These are phyloP conservation scores for Etheostoma nigrum DNA, from an alignment of 2,797 vertebrate species.

Conservation along the genomic window DNA sequence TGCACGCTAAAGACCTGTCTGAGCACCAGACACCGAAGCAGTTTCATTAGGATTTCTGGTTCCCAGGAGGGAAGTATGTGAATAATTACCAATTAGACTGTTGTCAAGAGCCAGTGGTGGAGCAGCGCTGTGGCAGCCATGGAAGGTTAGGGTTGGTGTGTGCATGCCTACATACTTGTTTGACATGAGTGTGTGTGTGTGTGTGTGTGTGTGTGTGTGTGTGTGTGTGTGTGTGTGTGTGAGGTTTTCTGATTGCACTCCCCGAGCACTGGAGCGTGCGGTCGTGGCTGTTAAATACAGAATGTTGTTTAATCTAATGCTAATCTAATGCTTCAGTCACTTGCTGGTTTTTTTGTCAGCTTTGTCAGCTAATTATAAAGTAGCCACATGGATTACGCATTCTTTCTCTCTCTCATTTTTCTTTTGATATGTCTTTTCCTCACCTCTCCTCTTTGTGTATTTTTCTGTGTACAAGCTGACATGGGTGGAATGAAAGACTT, in stretches of 20 bases:
- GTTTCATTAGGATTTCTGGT: slow-evolving; percentile 74
- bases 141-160: slow-evolving; percentile 52
- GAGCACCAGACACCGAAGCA: slow-evolving; percentile 58
- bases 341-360: slow-evolving; percentile 83
- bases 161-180: slow-evolving; percentile 44
- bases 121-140: slow-evolving; percentile 50
- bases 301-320: slow-evolving; percentile 83
- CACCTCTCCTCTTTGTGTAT: neutral
- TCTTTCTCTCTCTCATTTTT: slow-evolving; percentile 12
- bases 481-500: slow-evolving; percentile 1
- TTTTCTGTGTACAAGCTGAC: neutral
- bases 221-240: slow-evolving; percentile 41
- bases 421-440: neutral
- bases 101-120: slow-evolving; percentile 72
- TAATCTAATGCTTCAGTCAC: slow-evolving; percentile 81
- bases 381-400: slow-evolving; percentile 63
- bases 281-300: slow-evolving; percentile 80
- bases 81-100: slow-evolving; percentile 83
- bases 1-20: slow-evolving; percentile 67
- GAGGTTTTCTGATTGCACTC: slow-evolving; percentile 75
- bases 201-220: slow-evolving; percentile 25
- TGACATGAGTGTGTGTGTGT: slow-evolving; percentile 43
- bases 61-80: slow-evolving; percentile 69
- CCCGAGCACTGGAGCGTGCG: slow-evolving; percentile 79
- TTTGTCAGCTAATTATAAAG: slow-evolving; percentile 89